A percentile compares a stretch with the other conserved stretches of the same genome.
Evolutionary conservation across 1,140 invertebrate species (phyloP).

Genomic region (Scaptomyza montana): DNA sequence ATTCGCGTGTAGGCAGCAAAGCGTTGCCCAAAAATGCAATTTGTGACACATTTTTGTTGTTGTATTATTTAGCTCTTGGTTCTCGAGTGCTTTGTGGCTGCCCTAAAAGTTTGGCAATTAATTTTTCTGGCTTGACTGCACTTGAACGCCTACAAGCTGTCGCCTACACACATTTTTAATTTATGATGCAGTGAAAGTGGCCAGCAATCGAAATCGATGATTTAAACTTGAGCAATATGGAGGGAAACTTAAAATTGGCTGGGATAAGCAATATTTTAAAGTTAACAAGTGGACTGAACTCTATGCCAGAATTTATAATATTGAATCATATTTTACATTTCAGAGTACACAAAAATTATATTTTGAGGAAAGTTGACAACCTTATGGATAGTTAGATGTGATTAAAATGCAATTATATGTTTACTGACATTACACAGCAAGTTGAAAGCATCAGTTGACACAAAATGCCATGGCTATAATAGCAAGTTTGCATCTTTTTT

Average conservation of each 20-base stretch:
- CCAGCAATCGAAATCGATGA: slow-evolving; percentile 20
- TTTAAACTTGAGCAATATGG: not conserved
- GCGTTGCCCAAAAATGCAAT: slow-evolving; percentile 44
- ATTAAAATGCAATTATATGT: too few relatives aligned
- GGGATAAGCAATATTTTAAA: not conserved
- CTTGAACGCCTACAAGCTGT: slow-evolving; percentile 52
- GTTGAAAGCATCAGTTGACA: too few relatives aligned
- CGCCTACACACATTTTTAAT: slow-evolving; percentile 25
- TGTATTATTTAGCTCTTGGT: not conserved
- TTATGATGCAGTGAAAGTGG: slow-evolving; percentile 45
- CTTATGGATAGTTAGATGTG: too few relatives aligned
- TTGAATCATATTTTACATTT: too few relatives aligned
- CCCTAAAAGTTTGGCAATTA: slow-evolving; percentile 42
- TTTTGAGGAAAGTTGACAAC: too few relatives aligned
- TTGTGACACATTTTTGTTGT: slow-evolving; percentile 23
- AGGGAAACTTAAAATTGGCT: not conserved
- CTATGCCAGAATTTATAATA: too few relatives aligned
- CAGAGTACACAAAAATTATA: too few relatives aligned
- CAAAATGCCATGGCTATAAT: too few relatives aligned
- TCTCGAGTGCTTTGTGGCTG: slow-evolving; percentile 3
- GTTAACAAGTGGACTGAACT: slow-evolving; percentile 3
- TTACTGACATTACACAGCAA: too few relatives aligned
- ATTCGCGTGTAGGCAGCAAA: slow-evolving; percentile 31
- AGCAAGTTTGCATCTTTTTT: too few relatives aligned
- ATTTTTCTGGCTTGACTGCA: slow-evolving; percentile 47